Conservation (phyloP, 2,888 invertebrate species). For the Zygothrica quintamaculata region DNA sequence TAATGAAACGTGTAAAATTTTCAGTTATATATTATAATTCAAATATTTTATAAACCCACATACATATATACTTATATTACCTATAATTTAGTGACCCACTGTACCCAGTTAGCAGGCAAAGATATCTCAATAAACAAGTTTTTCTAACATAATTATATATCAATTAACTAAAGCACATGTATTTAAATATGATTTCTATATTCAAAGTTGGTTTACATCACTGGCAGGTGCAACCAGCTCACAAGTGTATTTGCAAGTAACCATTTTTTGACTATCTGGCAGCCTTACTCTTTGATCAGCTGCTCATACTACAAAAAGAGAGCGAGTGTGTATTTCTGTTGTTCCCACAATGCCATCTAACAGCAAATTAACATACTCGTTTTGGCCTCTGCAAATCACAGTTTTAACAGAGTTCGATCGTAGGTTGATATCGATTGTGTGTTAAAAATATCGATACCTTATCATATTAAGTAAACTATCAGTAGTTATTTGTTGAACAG, state of each 20-base stretch:
- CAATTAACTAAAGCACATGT: too few species aligned
- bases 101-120: constrained; percentile 63
- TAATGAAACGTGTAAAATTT: constrained; percentile 32
- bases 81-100: constrained; percentile 57
- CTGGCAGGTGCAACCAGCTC: constrained; percentile 11
- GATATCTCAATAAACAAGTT: constrained; percentile 73
- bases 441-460: constrained; percentile 2
- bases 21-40: constrained; percentile 35
- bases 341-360: constrained; percentile 11
- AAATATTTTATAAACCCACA: constrained; percentile 54
- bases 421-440: constrained; percentile 28
- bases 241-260: not conserved
- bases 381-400: not conserved
- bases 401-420: constrained; percentile 11
- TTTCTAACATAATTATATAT: constrained; percentile 73
- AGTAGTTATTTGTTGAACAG: constrained; percentile 10
- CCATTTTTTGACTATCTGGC: not conserved
- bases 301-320: not conserved
- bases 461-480: not conserved
- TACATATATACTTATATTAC: constrained; percentile 47
- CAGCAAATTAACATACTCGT: not conserved
- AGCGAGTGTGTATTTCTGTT: too few species aligned
- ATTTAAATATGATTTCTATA: too few species aligned
- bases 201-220: constrained; percentile 1
- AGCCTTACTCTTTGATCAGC: constrained; percentile 6